Percentiles rank a stretch among this genome's conserved stretches.
Evolutionary conservation across 2,888 invertebrate species (phyloP).

Genomic region (Orthosia cruda): DNA sequence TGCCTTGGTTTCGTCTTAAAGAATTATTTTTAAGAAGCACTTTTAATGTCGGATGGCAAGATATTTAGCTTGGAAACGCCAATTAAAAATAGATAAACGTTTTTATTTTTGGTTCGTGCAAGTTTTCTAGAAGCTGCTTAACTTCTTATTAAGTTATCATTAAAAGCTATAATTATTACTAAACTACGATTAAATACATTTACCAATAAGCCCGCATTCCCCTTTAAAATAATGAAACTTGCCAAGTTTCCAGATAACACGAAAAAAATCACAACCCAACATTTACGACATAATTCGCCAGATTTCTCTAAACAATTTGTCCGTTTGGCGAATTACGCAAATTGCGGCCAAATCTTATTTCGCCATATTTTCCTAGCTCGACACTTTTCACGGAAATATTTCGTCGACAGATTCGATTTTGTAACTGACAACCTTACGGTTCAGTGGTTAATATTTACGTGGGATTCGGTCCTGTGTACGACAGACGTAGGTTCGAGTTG

Average conservation of each 20-base stretch:
- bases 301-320: conserved; percentile 39
- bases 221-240: background rate
- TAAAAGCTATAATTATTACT: background rate
- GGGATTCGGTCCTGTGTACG: conserved; percentile 69
- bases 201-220: background rate
- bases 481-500: conserved; percentile 64
- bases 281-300: conserved; percentile 7
- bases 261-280: background rate
- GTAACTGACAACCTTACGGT: conserved; percentile 74
- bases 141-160: background rate
- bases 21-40: background rate
- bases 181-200: background rate
- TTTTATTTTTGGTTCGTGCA: background rate
- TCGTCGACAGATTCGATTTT: conserved; percentile 65
- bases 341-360: conserved; percentile 30
- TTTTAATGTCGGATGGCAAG: conserved; percentile 16
- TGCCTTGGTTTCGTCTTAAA: background rate
- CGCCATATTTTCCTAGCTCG: background rate
- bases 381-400: conserved; percentile 39
- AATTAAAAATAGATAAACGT: conserved; percentile 5
- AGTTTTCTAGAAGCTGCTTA: background rate
- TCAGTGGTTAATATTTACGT: conserved; percentile 76
- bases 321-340: conserved; percentile 22
- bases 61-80: conserved; percentile 24
- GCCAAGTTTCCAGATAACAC: background rate